Base-by-base conservation (phyloP, 2,113 vertebrate species). In the Ictalurus furcatus region DNA sequence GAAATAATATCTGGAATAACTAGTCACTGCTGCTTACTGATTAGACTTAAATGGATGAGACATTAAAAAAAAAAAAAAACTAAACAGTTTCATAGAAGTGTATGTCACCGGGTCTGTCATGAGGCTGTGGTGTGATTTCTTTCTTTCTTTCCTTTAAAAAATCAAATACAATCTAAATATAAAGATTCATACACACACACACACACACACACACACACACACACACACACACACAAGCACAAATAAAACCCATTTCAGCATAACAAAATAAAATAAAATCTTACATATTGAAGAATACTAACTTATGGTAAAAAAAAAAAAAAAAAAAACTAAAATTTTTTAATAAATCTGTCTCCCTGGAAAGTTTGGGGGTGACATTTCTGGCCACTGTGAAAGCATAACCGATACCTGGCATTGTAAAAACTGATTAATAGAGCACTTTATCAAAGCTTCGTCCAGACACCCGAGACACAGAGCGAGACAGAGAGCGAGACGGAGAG, bases 351-450 rank as follows among this genome's bases (percentile, higher is more conserved):
- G 6, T 59, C 4, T 17, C 2, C 6, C 48, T 19, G 17, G n/a
- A 58, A 82, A 82, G 79, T 82, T 82, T 61, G 40, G 1, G 19
- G 7, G 28, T 19, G 14, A 58, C n/a, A 58, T 34, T 81, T 9
- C 44, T 30, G 44, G 3, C 14, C 12, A 1, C 44, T 54, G 6
- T n/a, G 4, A 8, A 28, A 79, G 52, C 23, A 14, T 2, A 19
- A 81, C 0, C 12, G 5, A 25, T 13, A 52, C 52, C 14, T 21
- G n/a, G 1, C 28, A 81, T 21, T 17, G 9, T 2, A 14, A 30
- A 6, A 21, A 28, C 73, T 88, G 87, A 88, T 59, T 82, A 85
- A 79, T 80, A 56, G 13, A 56, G 13, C 54, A 56, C 54, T 80
- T 79, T 59, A 76, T 61, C 34, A 56, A 23, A 52, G 63, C 61